Base-by-base conservation (phyloP, 92 coral and sea anemone species). In the Bergia puertoricense region DNA sequence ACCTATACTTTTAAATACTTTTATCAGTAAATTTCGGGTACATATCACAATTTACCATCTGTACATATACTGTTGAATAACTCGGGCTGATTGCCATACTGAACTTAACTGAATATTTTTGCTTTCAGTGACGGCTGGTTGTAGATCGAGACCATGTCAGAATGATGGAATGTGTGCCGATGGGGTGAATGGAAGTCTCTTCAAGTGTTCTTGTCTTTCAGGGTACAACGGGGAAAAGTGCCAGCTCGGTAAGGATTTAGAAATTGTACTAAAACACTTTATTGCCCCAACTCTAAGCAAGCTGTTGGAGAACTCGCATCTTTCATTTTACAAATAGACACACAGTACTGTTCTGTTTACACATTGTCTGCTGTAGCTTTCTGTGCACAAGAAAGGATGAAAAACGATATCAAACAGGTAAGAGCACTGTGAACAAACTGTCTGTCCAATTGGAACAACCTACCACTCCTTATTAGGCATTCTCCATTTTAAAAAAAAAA, bases 221-320 rank as follows among this genome's bases (percentile, higher is more conserved):
- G 85, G 85, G 13, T 81, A 81, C 45, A 74, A 81, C 15, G 85
- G 85, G 11, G 48, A 22, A 20, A 81, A 62, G 39, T 81, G 85
- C 45, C 74, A 57, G 46, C 73, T 81, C 6, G 85, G 85, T 81
- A 81, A 40, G 37, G 2, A 45, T 30, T n/a, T 39, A 40, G 50
- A 2, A 15, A 41, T 18, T 56, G 48, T 8, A 39, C 7, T 38
- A 18, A 75, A 14, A 36, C 15, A 36, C 5, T 38, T 38, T 2
- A 13, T 38, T 38, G 5, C 30, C 30, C 30, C 30, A 30, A 30
- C 30, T 30, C 30, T 30, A 11, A 16, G 78, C 44, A 10, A 37
- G 8, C 68, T 62, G 68, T 62, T 9, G 30, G 57, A 51, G 57
- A 51, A 20, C 68, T 16, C 68, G 18, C 3, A 10, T 0, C 23